Conservation (phyloP, 2,888 invertebrate genomes). For the Geotrupes spiniger region DNA sequence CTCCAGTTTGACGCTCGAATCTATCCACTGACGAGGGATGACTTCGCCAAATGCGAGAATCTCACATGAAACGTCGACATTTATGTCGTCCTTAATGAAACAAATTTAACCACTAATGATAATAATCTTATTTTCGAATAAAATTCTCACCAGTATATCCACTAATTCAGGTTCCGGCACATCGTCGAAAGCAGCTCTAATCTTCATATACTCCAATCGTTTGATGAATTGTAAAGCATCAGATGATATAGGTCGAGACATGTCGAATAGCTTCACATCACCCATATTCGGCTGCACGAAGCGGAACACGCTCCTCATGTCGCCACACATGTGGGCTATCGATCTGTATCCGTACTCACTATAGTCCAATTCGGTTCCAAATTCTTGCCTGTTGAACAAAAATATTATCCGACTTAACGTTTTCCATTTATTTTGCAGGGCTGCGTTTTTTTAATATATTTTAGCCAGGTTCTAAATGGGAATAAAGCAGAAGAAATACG, state of each 20-base stretch:
- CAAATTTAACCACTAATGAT: too few species aligned
- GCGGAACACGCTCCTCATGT: slow-evolving; percentile 39
- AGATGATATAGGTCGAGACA: slow-evolving; percentile 33
- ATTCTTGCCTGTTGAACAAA: slow-evolving; percentile 33
- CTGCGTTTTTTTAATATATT: too few species aligned
- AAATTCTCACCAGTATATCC: too few species aligned
- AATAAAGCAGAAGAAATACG: too few species aligned
- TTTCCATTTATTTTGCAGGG: too few species aligned
- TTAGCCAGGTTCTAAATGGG: too few species aligned
- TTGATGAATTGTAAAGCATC: slow-evolving; percentile 15
- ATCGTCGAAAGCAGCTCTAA: slow-evolving; percentile 6
- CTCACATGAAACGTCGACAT: slow-evolving; percentile 18
- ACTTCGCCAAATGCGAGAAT: slow-evolving; percentile 22
- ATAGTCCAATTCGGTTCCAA: slow-evolving; percentile 35
- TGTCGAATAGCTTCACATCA: slow-evolving; percentile 45
- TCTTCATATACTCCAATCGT: slow-evolving; percentile 5
- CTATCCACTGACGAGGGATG: slow-evolving; percentile 28
- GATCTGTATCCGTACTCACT: slow-evolving; percentile 38
- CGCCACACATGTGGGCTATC: slow-evolving; percentile 40
- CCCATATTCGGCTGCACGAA: slow-evolving; percentile 35
- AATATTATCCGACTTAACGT: background rate
- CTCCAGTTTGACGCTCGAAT: slow-evolving; percentile 8
- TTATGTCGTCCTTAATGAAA: slow-evolving; percentile 1
- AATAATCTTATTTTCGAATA: too few species aligned
- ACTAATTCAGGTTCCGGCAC: too few species aligned